Percentiles rank a stretch among this genome's conserved stretches.
phyloP scores from a whole-genome alignment of 2,888 invertebrate genomes.

The Amblyteles armatorius region DNA sequence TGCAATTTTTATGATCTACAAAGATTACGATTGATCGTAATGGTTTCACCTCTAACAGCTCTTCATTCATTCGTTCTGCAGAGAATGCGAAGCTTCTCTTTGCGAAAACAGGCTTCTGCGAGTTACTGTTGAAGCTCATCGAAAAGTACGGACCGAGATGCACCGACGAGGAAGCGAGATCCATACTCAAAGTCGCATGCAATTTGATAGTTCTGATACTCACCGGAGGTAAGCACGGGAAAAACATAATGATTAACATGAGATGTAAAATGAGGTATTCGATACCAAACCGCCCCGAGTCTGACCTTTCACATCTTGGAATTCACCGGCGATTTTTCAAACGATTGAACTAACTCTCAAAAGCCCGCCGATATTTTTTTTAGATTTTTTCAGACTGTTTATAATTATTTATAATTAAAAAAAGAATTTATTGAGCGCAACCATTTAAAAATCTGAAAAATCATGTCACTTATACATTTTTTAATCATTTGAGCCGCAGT shows the following conservation, averaged over 20 bases:
- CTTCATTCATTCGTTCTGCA: slow-evolving; percentile 81
- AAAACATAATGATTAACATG: not conserved
- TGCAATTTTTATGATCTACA: slow-evolving; percentile 16
- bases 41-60: slow-evolving; percentile 4
- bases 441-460: too few species aligned
- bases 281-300: too few species aligned
- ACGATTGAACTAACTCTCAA: too few species aligned
- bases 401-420: too few species aligned
- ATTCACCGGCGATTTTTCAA: too few species aligned
- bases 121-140: slow-evolving; percentile 90
- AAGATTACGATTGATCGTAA: slow-evolving; percentile 20
- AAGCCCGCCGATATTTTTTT: too few species aligned
- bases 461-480: too few species aligned
- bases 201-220: slow-evolving; percentile 94
- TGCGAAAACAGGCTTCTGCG: slow-evolving; percentile 91
- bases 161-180: slow-evolving; percentile 88
- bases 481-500: too few species aligned
- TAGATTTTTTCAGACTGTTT: too few species aligned
- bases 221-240: slow-evolving; percentile 89
- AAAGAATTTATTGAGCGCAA: too few species aligned
- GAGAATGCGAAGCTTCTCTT: slow-evolving; percentile 92
- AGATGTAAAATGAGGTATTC: too few species aligned
- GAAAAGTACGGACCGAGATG: slow-evolving; percentile 89
- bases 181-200: slow-evolving; percentile 93
- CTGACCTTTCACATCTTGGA: too few species aligned